Evolutionary conservation across 2,888 invertebrate genomes (phyloP).

Genomic region (Drosophila aldrichi): DNA sequence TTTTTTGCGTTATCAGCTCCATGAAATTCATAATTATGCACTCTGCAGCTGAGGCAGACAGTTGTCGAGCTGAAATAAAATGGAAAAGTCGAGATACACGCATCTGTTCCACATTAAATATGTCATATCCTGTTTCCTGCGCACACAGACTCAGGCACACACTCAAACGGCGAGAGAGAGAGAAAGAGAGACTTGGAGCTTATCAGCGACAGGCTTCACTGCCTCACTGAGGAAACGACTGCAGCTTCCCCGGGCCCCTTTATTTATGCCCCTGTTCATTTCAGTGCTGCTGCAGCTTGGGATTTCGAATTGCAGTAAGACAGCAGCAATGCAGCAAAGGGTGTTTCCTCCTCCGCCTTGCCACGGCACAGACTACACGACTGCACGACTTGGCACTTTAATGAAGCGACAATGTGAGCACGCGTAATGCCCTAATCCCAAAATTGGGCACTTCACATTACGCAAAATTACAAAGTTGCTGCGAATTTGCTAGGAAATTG

Average conservation of each 20-base stretch:
- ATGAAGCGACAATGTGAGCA: conserved; percentile 18
- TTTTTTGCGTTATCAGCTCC: conserved; percentile 24
- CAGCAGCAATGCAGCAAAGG: conserved; percentile 18
- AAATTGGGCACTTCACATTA: not conserved
- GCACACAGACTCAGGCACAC: conserved; percentile 36
- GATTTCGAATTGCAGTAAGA: conserved; percentile 33
- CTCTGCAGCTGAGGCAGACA: conserved; percentile 48
- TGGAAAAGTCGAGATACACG: conserved; percentile 48
- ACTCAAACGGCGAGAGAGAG: not conserved
- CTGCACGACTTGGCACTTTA: conserved; percentile 26
- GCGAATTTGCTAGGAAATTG: not conserved
- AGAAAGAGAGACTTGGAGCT: conserved; percentile 40
- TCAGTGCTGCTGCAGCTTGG: conserved; percentile 26
- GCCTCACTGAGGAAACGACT: conserved; percentile 35
- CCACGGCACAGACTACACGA: conserved; percentile 7
- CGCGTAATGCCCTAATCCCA: conserved; percentile 19
- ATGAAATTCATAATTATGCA: conserved; percentile 52
- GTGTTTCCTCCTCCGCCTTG: conserved; percentile 1
- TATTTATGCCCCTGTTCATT: conserved; percentile 37
- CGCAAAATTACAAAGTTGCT: not conserved
- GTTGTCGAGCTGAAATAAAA: conserved; percentile 35
- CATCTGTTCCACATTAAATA: conserved; percentile 82
- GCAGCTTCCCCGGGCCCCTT: conserved; percentile 19
- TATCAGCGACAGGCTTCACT: conserved; percentile 58
- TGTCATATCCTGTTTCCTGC: conserved; percentile 82